Evolutionary conservation across 2,797 vertebrate species (phyloP).

Genomic region (Xenopus petersii): DNA sequence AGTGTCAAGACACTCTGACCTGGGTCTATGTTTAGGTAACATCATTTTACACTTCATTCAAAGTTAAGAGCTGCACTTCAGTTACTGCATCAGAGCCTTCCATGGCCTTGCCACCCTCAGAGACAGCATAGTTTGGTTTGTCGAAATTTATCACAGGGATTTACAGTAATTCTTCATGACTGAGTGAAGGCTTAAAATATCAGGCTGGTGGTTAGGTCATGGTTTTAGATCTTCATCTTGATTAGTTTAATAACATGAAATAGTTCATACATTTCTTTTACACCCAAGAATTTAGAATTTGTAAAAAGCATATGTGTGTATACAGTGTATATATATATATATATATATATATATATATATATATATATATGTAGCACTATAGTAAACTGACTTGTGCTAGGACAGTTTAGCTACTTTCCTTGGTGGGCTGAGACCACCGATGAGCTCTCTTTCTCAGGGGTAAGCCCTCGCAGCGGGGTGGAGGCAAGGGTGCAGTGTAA

Average conservation of each 20-base stretch:
- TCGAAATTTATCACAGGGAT: slow-evolving; percentile 40
- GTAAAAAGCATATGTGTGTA: too few species aligned
- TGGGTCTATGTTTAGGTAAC: slow-evolving; percentile 62
- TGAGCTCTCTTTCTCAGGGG: too few species aligned
- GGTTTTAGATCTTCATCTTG: slow-evolving; percentile 8
- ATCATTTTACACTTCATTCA: slow-evolving; percentile 64
- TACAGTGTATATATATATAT: too few species aligned
- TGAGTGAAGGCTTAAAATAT: slow-evolving; percentile 23
- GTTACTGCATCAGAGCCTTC: slow-evolving; percentile 34
- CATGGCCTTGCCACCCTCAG: slow-evolving; percentile 28
- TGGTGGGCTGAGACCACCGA: too few species aligned
- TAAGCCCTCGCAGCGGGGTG: too few species aligned
- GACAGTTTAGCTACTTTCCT: too few species aligned
- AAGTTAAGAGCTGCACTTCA: slow-evolving; percentile 28
- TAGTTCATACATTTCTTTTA: too few species aligned
- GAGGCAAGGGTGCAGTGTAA: too few species aligned
- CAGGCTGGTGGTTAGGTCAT: slow-evolving; percentile 16
- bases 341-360: too few species aligned
- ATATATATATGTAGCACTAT: too few species aligned
- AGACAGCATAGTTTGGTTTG: slow-evolving; percentile 11
- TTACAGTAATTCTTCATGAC: slow-evolving; percentile 16
- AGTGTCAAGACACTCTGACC: slow-evolving; percentile 69
- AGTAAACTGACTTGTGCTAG: too few species aligned
- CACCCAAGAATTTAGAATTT: too few species aligned
- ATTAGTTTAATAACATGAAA: background rate